Percentiles rank a stretch among this genome's conserved stretches.
Evolutionary conservation across 2,113 vertebrate species (phyloP).

Genomic region (Mellivora capensis): DNA sequence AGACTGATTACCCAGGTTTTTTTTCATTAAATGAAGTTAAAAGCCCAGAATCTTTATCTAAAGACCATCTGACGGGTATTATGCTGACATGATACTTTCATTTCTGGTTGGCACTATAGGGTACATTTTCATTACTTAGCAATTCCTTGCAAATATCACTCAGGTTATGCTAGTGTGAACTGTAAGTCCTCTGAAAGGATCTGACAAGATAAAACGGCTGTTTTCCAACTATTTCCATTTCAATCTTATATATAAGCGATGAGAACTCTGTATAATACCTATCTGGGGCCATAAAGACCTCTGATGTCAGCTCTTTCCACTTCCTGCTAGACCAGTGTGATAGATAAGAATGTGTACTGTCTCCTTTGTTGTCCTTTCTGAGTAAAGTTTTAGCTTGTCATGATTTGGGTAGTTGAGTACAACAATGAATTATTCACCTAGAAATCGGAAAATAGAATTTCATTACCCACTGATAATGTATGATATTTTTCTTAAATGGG

Average conservation of each 20-base stretch:
- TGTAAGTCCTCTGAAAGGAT: slow-evolving; percentile 4
- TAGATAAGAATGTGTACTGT: neutral
- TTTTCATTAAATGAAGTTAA: slow-evolving; percentile 31
- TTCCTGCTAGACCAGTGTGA: neutral
- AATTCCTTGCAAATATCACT: slow-evolving; percentile 36
- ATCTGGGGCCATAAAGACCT: neutral
- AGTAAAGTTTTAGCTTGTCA: slow-evolving; percentile 47
- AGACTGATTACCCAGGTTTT: neutral
- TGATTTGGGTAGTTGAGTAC: neutral
- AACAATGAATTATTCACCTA: slow-evolving; percentile 40
- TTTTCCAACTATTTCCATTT: slow-evolving; percentile 44
- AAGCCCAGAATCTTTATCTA: slow-evolving; percentile 52
- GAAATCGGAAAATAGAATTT: slow-evolving; percentile 67
- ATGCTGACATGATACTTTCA: neutral
- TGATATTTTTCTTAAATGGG: slow-evolving; percentile 4
- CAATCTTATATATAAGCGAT: neutral
- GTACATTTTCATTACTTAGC: neutral
- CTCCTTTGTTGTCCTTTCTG: slow-evolving; percentile 60
- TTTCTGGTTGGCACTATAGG: neutral
- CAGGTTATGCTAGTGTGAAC: neutral
- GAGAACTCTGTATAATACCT: neutral
- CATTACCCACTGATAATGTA: slow-evolving; percentile 48
- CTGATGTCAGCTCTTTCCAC: neutral
- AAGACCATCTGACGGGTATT: neutral
- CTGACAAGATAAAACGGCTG: slow-evolving; percentile 23